Conservation (phyloP, 2,888 invertebrate species). For the Heteromurus nitidus region DNA sequence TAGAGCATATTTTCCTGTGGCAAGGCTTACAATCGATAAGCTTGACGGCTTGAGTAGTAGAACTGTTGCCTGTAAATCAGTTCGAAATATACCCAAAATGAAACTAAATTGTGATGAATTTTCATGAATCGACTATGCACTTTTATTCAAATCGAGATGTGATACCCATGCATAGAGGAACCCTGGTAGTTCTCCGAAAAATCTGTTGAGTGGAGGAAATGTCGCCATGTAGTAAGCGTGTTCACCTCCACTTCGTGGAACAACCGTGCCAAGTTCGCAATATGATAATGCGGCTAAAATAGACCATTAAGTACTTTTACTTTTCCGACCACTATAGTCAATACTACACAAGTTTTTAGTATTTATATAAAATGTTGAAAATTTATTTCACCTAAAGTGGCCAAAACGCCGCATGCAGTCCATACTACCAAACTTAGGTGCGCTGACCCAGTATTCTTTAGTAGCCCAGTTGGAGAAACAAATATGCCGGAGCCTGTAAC, state of each 20-base stretch:
- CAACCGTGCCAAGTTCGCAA: conserved; percentile 96
- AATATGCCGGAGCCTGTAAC: conserved; percentile 95
- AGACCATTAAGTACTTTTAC: too few relatives aligned
- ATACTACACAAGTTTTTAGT: too few relatives aligned
- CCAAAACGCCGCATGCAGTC: conserved; percentile 94
- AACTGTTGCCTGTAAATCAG: conserved; percentile 76
- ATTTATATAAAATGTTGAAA: conserved; percentile 50
- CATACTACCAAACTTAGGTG: conserved; percentile 96
- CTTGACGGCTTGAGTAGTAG: conserved; percentile 94
- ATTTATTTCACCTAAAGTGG: conserved; percentile 84
- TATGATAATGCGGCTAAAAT: conserved; percentile 96
- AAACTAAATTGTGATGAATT: neutral
- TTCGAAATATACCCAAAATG: too few relatives aligned
- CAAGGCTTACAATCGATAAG: conserved; percentile 94
- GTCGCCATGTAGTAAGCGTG: conserved; percentile 94
- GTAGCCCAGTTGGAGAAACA: conserved; percentile 96
- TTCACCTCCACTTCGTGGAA: conserved; percentile 91
- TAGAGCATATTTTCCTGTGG: conserved; percentile 94
- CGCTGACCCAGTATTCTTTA: conserved; percentile 93
- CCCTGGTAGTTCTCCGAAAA: conserved; percentile 87
- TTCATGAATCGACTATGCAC: too few relatives aligned
- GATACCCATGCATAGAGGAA: conserved; percentile 83
- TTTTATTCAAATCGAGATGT: too few relatives aligned
- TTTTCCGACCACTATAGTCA: too few relatives aligned
- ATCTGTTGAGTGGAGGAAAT: conserved; percentile 77